Percentiles rank a stretch among this genome's conserved stretches.
phyloP scores from a whole-genome alignment of 2,113 vertebrate species.

The Alouatta palliata region DNA sequence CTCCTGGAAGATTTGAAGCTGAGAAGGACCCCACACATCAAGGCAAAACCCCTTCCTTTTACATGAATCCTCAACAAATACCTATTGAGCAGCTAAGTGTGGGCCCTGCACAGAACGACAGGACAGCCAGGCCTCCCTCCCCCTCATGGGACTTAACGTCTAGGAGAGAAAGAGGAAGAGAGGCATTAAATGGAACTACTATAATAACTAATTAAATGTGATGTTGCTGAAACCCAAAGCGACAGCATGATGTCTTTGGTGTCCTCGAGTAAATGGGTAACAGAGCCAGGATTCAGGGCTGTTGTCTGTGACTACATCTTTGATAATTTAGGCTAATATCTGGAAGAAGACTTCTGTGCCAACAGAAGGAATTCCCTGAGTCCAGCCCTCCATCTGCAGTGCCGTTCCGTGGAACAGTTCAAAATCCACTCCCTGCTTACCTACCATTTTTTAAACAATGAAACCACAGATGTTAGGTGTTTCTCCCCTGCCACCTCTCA shows the following conservation, averaged over 20 bases:
- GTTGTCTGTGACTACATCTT: neutral
- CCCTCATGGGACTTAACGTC: neutral
- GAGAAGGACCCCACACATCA: neutral
- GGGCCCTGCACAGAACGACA: accelerated
- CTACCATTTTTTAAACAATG: neutral
- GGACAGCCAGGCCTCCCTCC: neutral
- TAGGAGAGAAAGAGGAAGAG: neutral
- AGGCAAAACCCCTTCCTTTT: neutral
- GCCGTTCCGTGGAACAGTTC: neutral
- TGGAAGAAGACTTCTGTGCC: neutral
- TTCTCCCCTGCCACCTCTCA: neutral
- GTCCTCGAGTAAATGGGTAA: neutral
- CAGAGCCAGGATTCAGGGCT: neutral
- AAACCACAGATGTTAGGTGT: neutral
- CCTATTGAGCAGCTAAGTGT: neutral
- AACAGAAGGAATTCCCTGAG: neutral
- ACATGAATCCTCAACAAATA: neutral
- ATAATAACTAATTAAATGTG: neutral
- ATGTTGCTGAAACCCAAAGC: neutral
- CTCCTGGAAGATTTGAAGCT: neutral
- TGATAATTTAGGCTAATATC: neutral
- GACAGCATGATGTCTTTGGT: neutral
- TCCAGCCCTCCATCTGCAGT: neutral
- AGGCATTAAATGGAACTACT: neutral
- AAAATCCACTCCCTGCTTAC: neutral